phyloP scores from a whole-genome alignment of 2,113 vertebrate species.

The Cololabis saira region DNA sequence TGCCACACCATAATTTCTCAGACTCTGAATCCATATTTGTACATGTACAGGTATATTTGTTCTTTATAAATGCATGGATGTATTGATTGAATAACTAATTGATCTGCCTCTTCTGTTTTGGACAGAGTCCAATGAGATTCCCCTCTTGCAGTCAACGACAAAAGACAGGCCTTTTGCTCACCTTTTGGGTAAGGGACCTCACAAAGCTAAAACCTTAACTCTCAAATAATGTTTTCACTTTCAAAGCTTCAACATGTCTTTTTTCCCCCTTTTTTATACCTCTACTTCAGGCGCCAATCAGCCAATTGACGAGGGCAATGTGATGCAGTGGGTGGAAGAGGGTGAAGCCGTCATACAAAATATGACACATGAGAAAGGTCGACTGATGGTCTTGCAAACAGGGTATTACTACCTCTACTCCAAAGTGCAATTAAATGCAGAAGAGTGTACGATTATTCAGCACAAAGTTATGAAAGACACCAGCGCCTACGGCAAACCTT shows the following conservation, averaged over 20 bases:
- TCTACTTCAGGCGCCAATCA: slow-evolving; percentile 13
- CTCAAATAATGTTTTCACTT: not conserved
- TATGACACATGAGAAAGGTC: slow-evolving; percentile 52
- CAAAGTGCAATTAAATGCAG: slow-evolving; percentile 61
- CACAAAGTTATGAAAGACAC: slow-evolving; percentile 66
- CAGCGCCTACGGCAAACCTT: slow-evolving; percentile 17
- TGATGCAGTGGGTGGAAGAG: slow-evolving; percentile 55
- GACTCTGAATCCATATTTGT: too few relatives aligned
- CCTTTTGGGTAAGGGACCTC: slow-evolving; percentile 42
- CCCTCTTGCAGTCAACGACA: not conserved
- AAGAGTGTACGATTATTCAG: slow-evolving; percentile 45
- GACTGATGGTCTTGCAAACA: slow-evolving; percentile 33
- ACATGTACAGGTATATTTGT: too few relatives aligned
- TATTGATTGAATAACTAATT: not conserved
- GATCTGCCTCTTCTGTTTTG: not conserved
- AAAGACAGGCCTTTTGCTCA: slow-evolving; percentile 63
- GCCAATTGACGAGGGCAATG: fast-evolving
- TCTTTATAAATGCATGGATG: not conserved
- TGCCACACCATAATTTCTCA: too few relatives aligned
- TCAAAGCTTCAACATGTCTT: not conserved
- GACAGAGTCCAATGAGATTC: slow-evolving; percentile 43
- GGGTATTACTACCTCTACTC: slow-evolving; percentile 80
- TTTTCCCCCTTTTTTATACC: not conserved
- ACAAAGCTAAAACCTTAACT: not conserved
- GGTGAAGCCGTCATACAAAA: not conserved